phyloP scores from a whole-genome alignment of 2,797 vertebrate species.

The Urophycis tenuis region DNA sequence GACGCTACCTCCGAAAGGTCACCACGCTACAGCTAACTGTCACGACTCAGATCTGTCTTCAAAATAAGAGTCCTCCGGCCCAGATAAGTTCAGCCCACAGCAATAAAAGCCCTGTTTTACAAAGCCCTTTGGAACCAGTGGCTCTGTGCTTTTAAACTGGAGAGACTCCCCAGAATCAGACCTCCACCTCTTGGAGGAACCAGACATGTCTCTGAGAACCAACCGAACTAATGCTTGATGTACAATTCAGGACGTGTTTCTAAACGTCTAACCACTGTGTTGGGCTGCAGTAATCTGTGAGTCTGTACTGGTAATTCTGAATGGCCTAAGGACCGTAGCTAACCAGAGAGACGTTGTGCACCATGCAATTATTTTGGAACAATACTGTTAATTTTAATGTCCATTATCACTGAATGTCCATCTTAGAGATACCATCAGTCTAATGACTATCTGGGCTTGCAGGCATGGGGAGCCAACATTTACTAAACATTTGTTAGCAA shows the following conservation, averaged over 20 bases:
- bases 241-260: conserved; percentile 52
- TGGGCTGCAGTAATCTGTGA: too few species aligned
- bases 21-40: not conserved
- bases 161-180: too few species aligned
- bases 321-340: too few species aligned
- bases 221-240: conserved; percentile 57
- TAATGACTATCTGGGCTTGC: too few species aligned
- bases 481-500: too few species aligned
- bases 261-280: conserved; percentile 52
- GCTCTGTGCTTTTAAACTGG: not conserved
- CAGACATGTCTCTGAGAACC: conserved; percentile 13
- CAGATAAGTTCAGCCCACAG: not conserved
- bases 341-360: too few species aligned
- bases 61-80: not conserved
- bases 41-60: not conserved
- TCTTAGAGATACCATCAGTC: too few species aligned
- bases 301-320: too few species aligned
- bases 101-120: not conserved
- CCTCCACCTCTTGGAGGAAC: not conserved
- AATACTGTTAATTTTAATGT: not conserved
- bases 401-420: too few species aligned
- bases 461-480: too few species aligned
- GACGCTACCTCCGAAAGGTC: not conserved
- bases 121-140: not conserved
- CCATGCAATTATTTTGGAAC: not conserved